phyloP scores from a whole-genome alignment of 1,140 invertebrate species.

The Bradynema listronoti region DNA sequence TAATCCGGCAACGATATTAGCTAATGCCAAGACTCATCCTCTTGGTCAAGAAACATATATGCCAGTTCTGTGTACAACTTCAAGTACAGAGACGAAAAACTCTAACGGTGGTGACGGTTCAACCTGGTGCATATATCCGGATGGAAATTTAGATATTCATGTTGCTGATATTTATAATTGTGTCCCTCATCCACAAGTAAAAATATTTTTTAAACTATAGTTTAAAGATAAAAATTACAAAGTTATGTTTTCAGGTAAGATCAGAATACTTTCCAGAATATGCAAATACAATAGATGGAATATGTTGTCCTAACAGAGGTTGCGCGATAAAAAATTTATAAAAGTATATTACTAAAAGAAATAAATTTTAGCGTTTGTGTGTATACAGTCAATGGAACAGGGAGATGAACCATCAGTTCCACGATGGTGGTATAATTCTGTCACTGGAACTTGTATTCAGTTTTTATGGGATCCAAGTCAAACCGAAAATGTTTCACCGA shows the following conservation, averaged over 20 bases:
- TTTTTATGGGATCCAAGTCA: conserved; percentile 54
- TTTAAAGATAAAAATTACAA: background rate
- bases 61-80: conserved; percentile 54
- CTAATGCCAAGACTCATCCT: conserved; percentile 50
- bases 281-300: conserved; percentile 48
- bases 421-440: conserved; percentile 48
- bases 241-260: conserved; percentile 27
- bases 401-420: conserved; percentile 53
- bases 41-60: conserved; percentile 48
- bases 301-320: conserved; percentile 50
- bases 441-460: conserved; percentile 52
- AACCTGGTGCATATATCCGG: conserved; percentile 49
- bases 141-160: conserved; percentile 48
- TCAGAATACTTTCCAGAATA: conserved; percentile 52
- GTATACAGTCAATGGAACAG: conserved; percentile 53
- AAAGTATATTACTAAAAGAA: too few species aligned
- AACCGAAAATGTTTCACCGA: conserved; percentile 48
- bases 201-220: conserved; percentile 12
- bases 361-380: conserved; percentile 43
- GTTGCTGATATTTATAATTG: conserved; percentile 56
- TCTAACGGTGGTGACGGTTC: conserved; percentile 46
- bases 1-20: conserved; percentile 51
- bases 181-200: conserved; percentile 48
- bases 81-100: conserved; percentile 34
- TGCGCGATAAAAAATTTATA: background rate